A percentile compares a stretch with the other conserved stretches of the same genome.
These are phyloP conservation scores for Patagioenas fasciata DNA, from an alignment of 2,113 vertebrate species.

Conservation along the genomic window DNA sequence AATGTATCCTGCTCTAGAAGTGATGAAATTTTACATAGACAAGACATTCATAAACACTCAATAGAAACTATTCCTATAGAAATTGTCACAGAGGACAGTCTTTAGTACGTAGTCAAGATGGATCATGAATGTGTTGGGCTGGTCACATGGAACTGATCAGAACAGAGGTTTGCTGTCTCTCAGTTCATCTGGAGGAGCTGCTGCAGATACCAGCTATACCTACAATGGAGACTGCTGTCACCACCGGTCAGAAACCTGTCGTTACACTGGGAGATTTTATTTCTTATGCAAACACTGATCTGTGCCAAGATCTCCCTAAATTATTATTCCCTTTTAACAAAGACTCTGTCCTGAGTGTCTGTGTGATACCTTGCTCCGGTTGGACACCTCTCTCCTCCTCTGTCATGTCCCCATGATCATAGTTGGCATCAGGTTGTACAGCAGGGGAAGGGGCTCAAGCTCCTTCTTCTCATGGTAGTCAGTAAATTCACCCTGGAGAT, in stretches of 20 bases:
- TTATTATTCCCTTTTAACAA: not conserved
- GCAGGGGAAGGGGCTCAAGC: not conserved
- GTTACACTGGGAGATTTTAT: fast-evolving
- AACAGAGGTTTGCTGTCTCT: not conserved
- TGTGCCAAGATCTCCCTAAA: not conserved
- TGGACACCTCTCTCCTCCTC: not conserved
- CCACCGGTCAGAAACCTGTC: not conserved
- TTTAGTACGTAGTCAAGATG: not conserved
- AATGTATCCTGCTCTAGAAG: not conserved
- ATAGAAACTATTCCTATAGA: not conserved
- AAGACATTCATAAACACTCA: not conserved
- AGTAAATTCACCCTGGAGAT: not conserved
- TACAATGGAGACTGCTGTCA: not conserved
- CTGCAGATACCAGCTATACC: not conserved
- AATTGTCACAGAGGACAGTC: not conserved
- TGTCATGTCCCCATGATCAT: not conserved
- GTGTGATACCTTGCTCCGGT: not conserved
- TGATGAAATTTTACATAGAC: not conserved
- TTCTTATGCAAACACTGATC: not conserved
- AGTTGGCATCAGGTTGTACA: not conserved
- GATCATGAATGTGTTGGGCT: not conserved
- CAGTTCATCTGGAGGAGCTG: not conserved
- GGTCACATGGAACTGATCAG: not conserved
- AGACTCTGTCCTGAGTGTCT: not conserved
- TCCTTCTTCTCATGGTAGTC: not conserved